Conservation (phyloP, 2,797 vertebrate genomes). For the Psittacula echo region DNA sequence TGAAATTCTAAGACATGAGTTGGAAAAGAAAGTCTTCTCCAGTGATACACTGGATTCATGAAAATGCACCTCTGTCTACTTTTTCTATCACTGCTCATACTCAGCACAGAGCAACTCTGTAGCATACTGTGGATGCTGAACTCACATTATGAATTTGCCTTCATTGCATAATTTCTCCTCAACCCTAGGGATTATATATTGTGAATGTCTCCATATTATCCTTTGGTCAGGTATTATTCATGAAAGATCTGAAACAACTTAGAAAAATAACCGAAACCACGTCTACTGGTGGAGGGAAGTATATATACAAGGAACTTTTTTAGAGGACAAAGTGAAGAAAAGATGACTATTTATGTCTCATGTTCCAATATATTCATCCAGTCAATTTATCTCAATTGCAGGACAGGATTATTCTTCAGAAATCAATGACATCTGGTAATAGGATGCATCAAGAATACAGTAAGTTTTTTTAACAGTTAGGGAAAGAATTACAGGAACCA, state of each 20-base stretch:
- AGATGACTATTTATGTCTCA: not conserved
- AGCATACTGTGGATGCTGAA: not conserved
- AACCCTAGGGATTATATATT: not conserved
- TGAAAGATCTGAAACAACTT: constrained; percentile 4
- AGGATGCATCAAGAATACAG: not conserved
- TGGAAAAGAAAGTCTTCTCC: not conserved
- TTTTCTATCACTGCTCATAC: not conserved
- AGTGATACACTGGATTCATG: not conserved
- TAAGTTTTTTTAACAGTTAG: not conserved
- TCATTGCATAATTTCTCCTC: not conserved
- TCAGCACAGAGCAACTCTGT: not conserved
- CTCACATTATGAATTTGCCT: not conserved
- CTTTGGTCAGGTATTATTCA: not conserved
- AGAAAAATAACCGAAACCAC: not conserved
- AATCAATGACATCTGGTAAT: not conserved
- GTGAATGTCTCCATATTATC: not conserved
- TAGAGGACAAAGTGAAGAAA: not conserved
- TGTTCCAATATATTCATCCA: not conserved
- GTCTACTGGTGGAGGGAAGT: not conserved
- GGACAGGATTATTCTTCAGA: not conserved
- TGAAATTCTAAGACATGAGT: not conserved
- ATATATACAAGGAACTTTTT: not conserved
- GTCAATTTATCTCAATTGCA: not conserved
- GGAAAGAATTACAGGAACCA: not conserved
- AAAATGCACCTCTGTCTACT: not conserved